These are phyloP conservation scores for Sitodiplosis mosellana DNA, from an alignment of 1,140 invertebrate species.

Conservation along the genomic window DNA sequence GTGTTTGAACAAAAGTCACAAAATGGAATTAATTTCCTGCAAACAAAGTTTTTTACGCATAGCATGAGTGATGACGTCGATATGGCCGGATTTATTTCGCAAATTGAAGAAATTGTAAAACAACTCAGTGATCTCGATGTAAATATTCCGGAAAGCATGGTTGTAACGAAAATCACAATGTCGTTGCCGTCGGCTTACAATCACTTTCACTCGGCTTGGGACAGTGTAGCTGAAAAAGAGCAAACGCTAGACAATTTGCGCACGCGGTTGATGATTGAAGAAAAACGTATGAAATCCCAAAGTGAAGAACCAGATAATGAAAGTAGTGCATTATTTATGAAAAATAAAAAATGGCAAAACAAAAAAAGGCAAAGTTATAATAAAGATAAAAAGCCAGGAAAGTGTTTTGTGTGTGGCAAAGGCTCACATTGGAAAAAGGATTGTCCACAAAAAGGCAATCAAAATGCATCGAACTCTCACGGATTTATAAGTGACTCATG, in stretches of 20 bases:
- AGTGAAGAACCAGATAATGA: not conserved
- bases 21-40: constrained; percentile 11
- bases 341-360: constrained; percentile 3
- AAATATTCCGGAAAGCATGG: constrained; percentile 12
- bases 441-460: not conserved
- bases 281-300: constrained; percentile 5
- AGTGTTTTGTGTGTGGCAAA: not conserved
- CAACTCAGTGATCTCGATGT: constrained; percentile 13
- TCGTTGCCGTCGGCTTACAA: constrained; percentile 12
- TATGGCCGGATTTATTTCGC: constrained; percentile 14
- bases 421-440: not conserved
- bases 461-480: not conserved
- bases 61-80: constrained; percentile 5
- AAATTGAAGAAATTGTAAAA: constrained; percentile 14
- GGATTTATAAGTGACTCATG: not conserved
- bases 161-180: constrained; percentile 21
- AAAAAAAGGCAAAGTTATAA: not conserved
- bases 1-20: constrained; percentile 17
- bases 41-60: constrained; percentile 16
- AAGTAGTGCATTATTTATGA: too few relatives aligned
- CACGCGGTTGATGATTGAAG: constrained; percentile 13
- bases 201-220: constrained; percentile 23
- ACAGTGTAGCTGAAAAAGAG: constrained; percentile 10
- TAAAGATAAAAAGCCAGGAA: not conserved
- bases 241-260: constrained; percentile 15